A percentile compares a stretch with the other conserved stretches of the same genome.
Evolutionary conservation across 2,888 invertebrate genomes (phyloP).

Genomic region (Brassicogethes aeneus): DNA sequence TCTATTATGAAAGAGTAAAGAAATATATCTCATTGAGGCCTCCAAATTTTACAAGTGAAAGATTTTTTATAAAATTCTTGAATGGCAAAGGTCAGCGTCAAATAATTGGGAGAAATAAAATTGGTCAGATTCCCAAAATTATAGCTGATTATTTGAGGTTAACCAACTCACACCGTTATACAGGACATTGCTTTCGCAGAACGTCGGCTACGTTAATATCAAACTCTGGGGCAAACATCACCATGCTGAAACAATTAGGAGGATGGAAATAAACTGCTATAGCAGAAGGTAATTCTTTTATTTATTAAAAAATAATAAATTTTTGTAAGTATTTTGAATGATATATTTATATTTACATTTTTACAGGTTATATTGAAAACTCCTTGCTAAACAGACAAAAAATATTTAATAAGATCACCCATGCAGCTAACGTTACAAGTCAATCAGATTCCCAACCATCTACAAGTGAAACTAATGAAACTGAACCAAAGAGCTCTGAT

Average conservation of each 20-base stretch:
- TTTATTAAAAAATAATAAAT: background rate
- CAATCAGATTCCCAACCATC: background rate
- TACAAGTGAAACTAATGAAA: background rate
- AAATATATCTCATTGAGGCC: background rate
- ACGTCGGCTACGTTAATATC: constrained; percentile 5
- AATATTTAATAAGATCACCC: background rate
- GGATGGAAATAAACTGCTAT: constrained; percentile 5
- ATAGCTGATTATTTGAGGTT: constrained; percentile 5
- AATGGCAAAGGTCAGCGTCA: background rate
- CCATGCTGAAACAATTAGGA: constrained; percentile 3
- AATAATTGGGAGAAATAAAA: background rate
- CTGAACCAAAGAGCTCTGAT: background rate
- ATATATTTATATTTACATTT: background rate
- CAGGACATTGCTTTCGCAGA: constrained; percentile 6
- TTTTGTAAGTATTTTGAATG: background rate
- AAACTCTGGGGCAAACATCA: constrained; percentile 3
- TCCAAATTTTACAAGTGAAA: background rate
- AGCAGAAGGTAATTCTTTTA: constrained; percentile 2
- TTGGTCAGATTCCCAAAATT: background rate
- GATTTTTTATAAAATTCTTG: background rate
- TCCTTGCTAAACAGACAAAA: constrained; percentile 1
- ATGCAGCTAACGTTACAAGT: background rate
- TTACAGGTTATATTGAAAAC: constrained; percentile 1
- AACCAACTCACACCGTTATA: constrained; percentile 3
- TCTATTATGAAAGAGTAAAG: background rate